Conservation (phyloP, 2,113 vertebrate genomes). For the Mormyrus iriodes region DNA sequence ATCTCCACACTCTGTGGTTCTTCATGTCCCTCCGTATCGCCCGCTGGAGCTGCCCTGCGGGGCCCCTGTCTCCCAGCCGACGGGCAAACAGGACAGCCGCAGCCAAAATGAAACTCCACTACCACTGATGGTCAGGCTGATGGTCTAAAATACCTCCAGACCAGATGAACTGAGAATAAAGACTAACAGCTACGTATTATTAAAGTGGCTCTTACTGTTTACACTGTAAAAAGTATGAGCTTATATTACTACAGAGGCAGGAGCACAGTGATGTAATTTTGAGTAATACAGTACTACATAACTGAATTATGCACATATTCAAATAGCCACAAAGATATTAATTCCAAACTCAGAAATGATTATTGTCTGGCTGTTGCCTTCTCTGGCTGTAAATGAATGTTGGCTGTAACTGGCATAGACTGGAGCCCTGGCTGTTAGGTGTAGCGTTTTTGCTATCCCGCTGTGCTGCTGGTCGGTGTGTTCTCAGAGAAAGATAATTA, state of each 20-base stretch:
- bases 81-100: background rate
- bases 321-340: background rate
- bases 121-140: background rate
- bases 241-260: background rate
- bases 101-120: background rate
- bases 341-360: background rate
- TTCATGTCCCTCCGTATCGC: background rate
- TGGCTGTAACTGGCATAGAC: background rate
- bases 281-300: background rate
- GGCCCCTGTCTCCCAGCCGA: background rate
- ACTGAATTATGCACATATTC: background rate
- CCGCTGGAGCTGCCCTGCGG: background rate
- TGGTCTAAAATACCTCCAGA: background rate
- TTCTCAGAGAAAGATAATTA: conserved; percentile 43
- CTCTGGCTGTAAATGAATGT: background rate
- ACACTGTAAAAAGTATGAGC: background rate
- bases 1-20: background rate
- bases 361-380: background rate
- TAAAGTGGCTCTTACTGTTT: background rate
- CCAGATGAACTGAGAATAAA: background rate
- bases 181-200: background rate
- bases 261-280: background rate
- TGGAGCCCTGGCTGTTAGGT: background rate
- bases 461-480: background rate
- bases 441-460: background rate